Percentiles rank a stretch among this genome's conserved stretches.
Evolutionary conservation across 1,140 invertebrate genomes (phyloP).

Genomic region (Trachelipus rathkii): DNA sequence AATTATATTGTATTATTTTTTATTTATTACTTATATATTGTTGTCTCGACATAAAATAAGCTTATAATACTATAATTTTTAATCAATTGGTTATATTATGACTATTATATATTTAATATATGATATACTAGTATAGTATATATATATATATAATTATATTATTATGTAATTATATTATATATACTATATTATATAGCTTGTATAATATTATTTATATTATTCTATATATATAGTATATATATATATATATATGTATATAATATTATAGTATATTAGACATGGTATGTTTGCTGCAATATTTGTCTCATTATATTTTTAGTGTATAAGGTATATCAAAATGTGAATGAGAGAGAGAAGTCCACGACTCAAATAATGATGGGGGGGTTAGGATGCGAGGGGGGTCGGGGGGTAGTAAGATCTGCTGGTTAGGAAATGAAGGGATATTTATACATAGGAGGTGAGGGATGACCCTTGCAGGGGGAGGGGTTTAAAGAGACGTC

Average conservation of each 20-base stretch:
- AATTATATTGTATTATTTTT: too few species aligned
- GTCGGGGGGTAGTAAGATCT: background rate
- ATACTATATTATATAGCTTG: too few species aligned
- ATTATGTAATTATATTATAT: too few species aligned
- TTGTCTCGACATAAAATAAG: too few species aligned
- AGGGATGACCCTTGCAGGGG: background rate
- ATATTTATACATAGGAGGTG: background rate
- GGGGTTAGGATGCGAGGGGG: background rate
- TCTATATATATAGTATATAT: background rate
- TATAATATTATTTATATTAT: too few species aligned
- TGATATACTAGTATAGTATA: too few species aligned
- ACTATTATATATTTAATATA: too few species aligned
- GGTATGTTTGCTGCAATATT: background rate
- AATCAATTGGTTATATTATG: too few species aligned
- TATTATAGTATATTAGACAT: background rate
- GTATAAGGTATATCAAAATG: background rate
- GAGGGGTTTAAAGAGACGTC: background rate
- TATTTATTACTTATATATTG: too few species aligned
- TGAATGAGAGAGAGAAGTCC: background rate
- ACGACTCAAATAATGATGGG: slow-evolving; percentile 1
- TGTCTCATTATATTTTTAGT: background rate
- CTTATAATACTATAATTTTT: too few species aligned
- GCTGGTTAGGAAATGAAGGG: too few species aligned
- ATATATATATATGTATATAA: slow-evolving; percentile 3
- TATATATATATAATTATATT: too few species aligned